Percentiles rank a stretch among this genome's conserved stretches.
Conservation (phyloP, 2,888 invertebrate genomes). For the Drosophila meridionalis region DNA sequence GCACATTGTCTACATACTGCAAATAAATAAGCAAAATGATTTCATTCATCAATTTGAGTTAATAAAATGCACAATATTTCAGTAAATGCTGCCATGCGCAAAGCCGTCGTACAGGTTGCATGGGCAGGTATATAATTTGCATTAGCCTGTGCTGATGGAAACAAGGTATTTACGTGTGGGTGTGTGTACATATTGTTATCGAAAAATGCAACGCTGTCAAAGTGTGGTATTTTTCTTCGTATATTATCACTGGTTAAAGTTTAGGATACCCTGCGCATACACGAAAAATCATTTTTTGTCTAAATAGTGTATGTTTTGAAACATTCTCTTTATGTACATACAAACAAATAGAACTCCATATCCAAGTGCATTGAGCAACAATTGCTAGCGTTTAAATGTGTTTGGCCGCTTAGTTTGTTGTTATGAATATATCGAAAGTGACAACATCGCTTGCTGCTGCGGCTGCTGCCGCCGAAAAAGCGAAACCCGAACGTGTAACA, state of each 20-base stretch:
- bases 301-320: slow-evolving; percentile 73
- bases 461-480: slow-evolving; percentile 81
- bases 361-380: slow-evolving; percentile 53
- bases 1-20: not conserved
- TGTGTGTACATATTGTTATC: slow-evolving; percentile 58
- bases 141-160: slow-evolving; percentile 8
- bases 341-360: slow-evolving; percentile 38
- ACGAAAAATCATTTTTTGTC: slow-evolving; percentile 74
- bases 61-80: not conserved
- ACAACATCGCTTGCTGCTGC: slow-evolving; percentile 79
- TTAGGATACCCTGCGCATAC: slow-evolving; percentile 72
- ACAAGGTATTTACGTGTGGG: slow-evolving; percentile 58
- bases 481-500: slow-evolving; percentile 80
- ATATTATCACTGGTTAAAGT: slow-evolving; percentile 67
- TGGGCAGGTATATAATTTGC: not conserved
- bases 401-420: slow-evolving; percentile 65
- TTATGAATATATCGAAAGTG: slow-evolving; percentile 81
- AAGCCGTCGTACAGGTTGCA: slow-evolving; percentile 2
- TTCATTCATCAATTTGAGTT: not conserved
- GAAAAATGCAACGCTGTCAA: slow-evolving; percentile 62
- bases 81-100: not conserved
- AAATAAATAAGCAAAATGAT: not conserved
- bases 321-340: slow-evolving; percentile 68
- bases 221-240: slow-evolving; percentile 65
- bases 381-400: slow-evolving; percentile 56